Evolutionary conservation across 2,113 vertebrate genomes (phyloP).

Genomic region (Cephalopholis sonnerati): DNA sequence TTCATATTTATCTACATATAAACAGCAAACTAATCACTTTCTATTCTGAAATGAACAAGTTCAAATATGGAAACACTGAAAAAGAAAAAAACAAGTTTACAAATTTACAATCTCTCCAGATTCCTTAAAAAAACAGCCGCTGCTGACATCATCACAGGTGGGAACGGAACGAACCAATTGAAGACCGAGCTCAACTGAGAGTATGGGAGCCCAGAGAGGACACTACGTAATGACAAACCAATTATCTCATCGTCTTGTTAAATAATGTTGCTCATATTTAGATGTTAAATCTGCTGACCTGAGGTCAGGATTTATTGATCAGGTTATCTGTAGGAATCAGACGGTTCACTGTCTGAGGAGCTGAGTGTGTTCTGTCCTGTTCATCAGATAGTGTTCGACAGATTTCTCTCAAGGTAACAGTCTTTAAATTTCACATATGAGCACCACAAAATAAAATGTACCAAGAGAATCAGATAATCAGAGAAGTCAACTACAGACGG

Average conservation of each 20-base stretch:
- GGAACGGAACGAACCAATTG: constrained; percentile 7
- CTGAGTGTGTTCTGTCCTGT: too few species aligned
- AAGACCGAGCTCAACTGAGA: neutral
- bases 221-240: too few species aligned
- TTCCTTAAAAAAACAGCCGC: constrained; percentile 83
- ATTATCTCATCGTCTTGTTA: too few species aligned
- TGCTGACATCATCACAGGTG: constrained; percentile 32
- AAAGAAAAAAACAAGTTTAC: constrained; percentile 82
- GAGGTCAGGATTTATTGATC: too few species aligned
- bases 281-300: neutral
- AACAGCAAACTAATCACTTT: constrained; percentile 74
- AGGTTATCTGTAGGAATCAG: too few species aligned
- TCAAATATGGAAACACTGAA: constrained; percentile 64
- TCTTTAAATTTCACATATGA: neutral
- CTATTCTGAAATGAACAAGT: constrained; percentile 47
- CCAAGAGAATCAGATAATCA: too few species aligned
- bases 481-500: too few species aligned
- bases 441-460: neutral
- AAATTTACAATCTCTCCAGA: constrained; percentile 77
- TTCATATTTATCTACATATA: constrained; percentile 83
- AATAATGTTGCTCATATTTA: neutral
- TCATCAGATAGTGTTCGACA: too few species aligned
- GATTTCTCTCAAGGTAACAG: too few species aligned
- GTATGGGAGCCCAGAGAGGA: too few species aligned
- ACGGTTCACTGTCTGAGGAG: too few species aligned